Evolutionary conservation across 2,888 invertebrate species (phyloP).

Genomic region (Antheraea assamensis): DNA sequence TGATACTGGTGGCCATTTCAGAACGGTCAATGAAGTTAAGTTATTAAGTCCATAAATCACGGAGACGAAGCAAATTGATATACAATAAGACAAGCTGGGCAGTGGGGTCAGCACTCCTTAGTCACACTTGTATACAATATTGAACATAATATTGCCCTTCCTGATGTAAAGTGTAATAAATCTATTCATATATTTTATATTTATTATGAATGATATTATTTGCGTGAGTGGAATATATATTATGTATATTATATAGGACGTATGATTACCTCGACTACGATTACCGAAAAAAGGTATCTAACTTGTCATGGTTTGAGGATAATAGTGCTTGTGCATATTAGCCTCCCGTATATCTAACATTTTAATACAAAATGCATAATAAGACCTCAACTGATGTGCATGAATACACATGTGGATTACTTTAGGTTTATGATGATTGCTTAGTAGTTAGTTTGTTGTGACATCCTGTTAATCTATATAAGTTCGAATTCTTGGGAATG

Average conservation of each 20-base stretch:
- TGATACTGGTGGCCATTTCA: slow-evolving; percentile 20
- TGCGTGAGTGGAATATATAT: not conserved
- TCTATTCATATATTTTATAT: not conserved
- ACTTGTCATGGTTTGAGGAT: not conserved
- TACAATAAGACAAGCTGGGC: slow-evolving; percentile 56
- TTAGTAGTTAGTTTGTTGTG: too few relatives aligned
- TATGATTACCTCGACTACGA: not conserved
- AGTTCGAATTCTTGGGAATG: too few relatives aligned
- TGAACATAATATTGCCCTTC: not conserved
- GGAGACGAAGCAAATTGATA: slow-evolving; percentile 65
- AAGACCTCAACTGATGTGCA: not conserved
- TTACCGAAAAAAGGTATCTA: not conserved
- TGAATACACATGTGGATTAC: not conserved
- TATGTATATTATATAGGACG: not conserved
- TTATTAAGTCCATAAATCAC: slow-evolving; percentile 67
- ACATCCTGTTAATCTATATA: too few relatives aligned
- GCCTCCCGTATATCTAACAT: not conserved
- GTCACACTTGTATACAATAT: slow-evolving; percentile 10
- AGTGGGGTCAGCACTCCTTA: slow-evolving; percentile 21
- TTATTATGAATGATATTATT: not conserved
- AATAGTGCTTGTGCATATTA: not conserved
- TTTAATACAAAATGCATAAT: not conserved
- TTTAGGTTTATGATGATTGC: not conserved
- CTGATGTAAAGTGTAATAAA: not conserved
- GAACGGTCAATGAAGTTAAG: slow-evolving; percentile 48